phyloP scores from a whole-genome alignment of 2,888 invertebrate genomes.

The Synergus umbraculus region DNA sequence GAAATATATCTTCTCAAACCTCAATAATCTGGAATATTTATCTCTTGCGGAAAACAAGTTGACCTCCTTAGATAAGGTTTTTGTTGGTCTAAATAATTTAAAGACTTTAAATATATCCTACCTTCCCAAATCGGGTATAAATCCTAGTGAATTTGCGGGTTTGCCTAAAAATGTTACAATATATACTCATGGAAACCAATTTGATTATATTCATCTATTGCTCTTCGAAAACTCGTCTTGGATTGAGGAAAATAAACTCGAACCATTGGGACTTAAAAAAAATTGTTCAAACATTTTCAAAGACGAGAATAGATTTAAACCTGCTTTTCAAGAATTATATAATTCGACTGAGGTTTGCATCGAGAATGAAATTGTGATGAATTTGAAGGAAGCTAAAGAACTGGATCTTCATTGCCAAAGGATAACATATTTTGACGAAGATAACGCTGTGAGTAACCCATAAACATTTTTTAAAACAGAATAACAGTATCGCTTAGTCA shows the following conservation, averaged over 20 bases:
- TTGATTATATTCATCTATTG: slow-evolving; percentile 59
- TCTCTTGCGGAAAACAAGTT: slow-evolving; percentile 59
- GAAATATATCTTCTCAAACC: slow-evolving; percentile 59
- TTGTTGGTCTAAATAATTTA: slow-evolving; percentile 61
- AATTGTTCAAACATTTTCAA: slow-evolving; percentile 43
- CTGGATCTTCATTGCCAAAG: slow-evolving; percentile 47
- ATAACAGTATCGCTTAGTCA: too few species aligned
- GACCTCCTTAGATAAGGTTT: slow-evolving; percentile 52
- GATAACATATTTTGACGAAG: slow-evolving; percentile 53
- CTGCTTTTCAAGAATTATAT: neutral
- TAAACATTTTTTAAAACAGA: neutral
- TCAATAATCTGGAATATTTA: slow-evolving; percentile 58
- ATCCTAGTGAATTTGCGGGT: slow-evolving; percentile 60
- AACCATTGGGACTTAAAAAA: slow-evolving; percentile 44
- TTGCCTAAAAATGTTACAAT: slow-evolving; percentile 56
- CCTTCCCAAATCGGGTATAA: slow-evolving; percentile 58
- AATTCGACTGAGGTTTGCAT: slow-evolving; percentile 55
- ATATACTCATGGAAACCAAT: slow-evolving; percentile 54
- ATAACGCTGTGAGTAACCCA: slow-evolving; percentile 22
- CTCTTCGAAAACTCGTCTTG: slow-evolving; percentile 60
- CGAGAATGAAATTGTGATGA: slow-evolving; percentile 50
- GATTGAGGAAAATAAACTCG: slow-evolving; percentile 47
- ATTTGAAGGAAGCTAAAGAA: slow-evolving; percentile 50
- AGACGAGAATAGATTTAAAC: slow-evolving; percentile 31
- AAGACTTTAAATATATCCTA: slow-evolving; percentile 60